Evolutionary conservation across 1,140 invertebrate species (phyloP), one percentile per base, ranked within the genome.

Genomic region (Drosophila ohnishii): DNA sequence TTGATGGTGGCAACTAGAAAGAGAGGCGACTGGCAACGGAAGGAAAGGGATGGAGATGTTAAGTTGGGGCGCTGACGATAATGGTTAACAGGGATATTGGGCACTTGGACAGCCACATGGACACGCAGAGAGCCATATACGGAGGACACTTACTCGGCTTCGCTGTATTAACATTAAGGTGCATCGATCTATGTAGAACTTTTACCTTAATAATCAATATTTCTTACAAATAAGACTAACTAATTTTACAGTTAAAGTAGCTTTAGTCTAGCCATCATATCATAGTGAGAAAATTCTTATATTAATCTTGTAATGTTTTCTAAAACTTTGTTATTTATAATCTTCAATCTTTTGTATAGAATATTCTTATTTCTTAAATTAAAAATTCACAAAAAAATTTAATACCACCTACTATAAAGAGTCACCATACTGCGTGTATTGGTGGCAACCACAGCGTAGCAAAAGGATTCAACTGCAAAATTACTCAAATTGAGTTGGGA

Each of bases 401-500:
- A 14, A 25, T 8, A 11, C 3, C 8, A 3, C 3, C 14, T 55
- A 13, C 9, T 7, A 14, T 5, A 9, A 1, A 14, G 16, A 19
- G 2, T n/a, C 47, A 69, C 65, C 39, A 37, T 32, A 35, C 5
- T 25, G 22, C n/a, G 14, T 37, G 39, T 45, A 39, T 25, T 22
- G 28, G 34, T n/a, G 57, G 34, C 16, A 74, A 79, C 78, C 83
- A 61, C 79, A 82, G 74, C 69, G 48, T 62, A 50, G 72, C 76
- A 74, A 87, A 87, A 87, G 83, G 83, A 87, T 87, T 87, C 83
- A 44, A 65, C 63, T 83, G 76, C 76, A 83, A 88, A 87, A 87
- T 87, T 87, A 88, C 83, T 88, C 83, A 87, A 87, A 87, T 87
- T 88, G 83, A 87, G 83, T 87, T 87, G 83, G 83, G 83, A 87